Evolutionary conservation across 2,113 vertebrate genomes (phyloP).

Genomic region (Podarcis cretensis): DNA sequence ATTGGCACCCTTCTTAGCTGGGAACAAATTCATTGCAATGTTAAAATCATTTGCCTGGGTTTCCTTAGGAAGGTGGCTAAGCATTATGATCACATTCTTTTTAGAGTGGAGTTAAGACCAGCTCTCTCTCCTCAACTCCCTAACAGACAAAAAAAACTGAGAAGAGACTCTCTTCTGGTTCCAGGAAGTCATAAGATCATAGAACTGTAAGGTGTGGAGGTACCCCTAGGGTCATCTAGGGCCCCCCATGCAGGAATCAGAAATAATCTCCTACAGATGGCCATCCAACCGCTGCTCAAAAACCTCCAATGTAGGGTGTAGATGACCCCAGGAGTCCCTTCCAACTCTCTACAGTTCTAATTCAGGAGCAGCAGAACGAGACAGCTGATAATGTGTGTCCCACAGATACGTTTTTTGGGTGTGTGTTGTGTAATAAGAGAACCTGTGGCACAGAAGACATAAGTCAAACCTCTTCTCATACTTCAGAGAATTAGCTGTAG

Average conservation of each 20-base stretch:
- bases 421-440: constrained; percentile 1
- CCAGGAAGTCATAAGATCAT: background rate
- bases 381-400: background rate
- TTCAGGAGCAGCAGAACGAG: background rate
- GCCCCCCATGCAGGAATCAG: too few species aligned
- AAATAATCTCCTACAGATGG: too few species aligned
- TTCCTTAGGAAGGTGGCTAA: background rate
- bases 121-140: too few species aligned
- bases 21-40: background rate
- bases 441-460: constrained; percentile 47
- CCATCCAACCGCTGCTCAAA: too few species aligned
- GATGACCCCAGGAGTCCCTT: too few species aligned
- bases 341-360: too few species aligned
- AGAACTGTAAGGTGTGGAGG: too few species aligned
- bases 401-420: background rate
- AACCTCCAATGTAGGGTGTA: too few species aligned
- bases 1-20: background rate
- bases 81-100: background rate
- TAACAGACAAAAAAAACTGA: too few species aligned
- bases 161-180: background rate
- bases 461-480: background rate
- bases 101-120: background rate
- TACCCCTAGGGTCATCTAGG: too few species aligned
- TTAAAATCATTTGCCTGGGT: background rate
- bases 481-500: constrained; percentile 60